These are phyloP conservation scores for Zapus hudsonius DNA, from an alignment of 2,113 vertebrate species.

Conservation along the genomic window DNA sequence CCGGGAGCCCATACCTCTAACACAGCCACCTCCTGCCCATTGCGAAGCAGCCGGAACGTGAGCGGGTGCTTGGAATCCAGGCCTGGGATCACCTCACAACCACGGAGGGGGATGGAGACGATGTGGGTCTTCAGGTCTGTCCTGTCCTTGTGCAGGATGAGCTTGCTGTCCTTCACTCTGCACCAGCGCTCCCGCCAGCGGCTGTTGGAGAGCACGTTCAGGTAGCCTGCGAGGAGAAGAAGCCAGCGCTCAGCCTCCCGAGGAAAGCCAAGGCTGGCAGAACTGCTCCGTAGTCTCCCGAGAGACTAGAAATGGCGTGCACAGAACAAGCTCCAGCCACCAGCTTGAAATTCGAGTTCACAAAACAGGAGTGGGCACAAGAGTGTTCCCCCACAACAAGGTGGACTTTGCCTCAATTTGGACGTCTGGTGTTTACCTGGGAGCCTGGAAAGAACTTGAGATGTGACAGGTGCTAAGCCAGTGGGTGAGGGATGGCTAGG, in stretches of 20 bases:
- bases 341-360: rapidly evolving
- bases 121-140: constrained; percentile 96
- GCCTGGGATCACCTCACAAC: constrained; percentile 96
- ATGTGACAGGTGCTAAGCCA: rapidly evolving
- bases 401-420: neutral
- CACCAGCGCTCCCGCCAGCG: constrained; percentile 99
- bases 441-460: rapidly evolving
- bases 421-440: rapidly evolving
- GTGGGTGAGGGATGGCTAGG: rapidly evolving
- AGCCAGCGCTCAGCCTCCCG: neutral
- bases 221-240: constrained; percentile 89
- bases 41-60: constrained; percentile 96
- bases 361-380: rapidly evolving
- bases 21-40: constrained; percentile 96
- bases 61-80: constrained; percentile 95
- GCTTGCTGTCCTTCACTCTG: constrained; percentile 94
- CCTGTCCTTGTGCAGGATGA: constrained; percentile 96
- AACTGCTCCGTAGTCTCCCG: neutral
- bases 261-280: rapidly evolving
- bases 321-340: rapidly evolving
- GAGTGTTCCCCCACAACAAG: rapidly evolving
- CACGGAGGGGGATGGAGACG: constrained; percentile 95
- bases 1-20: constrained; percentile 89
- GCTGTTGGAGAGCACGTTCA: constrained; percentile 96
- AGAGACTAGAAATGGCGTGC: rapidly evolving